A percentile compares a stretch with the other conserved stretches of the same genome.
phyloP scores from a whole-genome alignment of 1,140 invertebrate genomes.

The Hydropsyche tenuis region DNA sequence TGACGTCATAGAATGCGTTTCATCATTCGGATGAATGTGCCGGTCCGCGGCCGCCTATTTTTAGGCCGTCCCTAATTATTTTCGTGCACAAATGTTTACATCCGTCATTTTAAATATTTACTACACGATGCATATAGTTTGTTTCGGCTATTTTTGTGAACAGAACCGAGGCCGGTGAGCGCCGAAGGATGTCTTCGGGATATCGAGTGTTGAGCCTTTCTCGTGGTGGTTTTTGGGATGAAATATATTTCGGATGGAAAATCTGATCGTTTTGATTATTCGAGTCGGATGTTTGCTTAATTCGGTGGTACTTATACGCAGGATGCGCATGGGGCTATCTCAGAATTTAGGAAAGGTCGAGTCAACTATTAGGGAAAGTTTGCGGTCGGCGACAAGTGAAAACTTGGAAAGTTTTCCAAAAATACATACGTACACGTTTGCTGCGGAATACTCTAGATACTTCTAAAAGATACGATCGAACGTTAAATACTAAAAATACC shows the following conservation, averaged over 20 bases:
- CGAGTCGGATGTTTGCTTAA: too few relatives aligned
- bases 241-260: too few relatives aligned
- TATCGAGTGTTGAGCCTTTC: background rate
- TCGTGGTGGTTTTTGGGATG: background rate
- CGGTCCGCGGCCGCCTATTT: conserved; percentile 13
- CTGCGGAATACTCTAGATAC: too few relatives aligned
- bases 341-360: background rate
- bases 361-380: background rate
- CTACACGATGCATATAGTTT: conserved; percentile 25
- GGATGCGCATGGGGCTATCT: too few relatives aligned
- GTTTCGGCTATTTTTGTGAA: conserved; percentile 14
- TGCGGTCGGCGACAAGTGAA: background rate
- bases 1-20: conserved; percentile 39
- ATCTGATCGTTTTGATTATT: too few relatives aligned
- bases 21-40: conserved; percentile 33
- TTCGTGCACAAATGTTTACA: conserved; percentile 31
- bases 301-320: too few relatives aligned
- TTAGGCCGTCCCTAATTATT: conserved; percentile 21
- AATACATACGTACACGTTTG: too few relatives aligned
- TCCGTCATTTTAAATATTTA: conserved; percentile 36
- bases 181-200: conserved; percentile 15
- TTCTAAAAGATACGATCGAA: too few relatives aligned
- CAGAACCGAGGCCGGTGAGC: background rate
- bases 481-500: too few relatives aligned
- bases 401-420: background rate